A percentile compares a stretch with the other conserved stretches of the same genome.
Conservation (phyloP, 2,113 vertebrate species). For the Mola mola region DNA sequence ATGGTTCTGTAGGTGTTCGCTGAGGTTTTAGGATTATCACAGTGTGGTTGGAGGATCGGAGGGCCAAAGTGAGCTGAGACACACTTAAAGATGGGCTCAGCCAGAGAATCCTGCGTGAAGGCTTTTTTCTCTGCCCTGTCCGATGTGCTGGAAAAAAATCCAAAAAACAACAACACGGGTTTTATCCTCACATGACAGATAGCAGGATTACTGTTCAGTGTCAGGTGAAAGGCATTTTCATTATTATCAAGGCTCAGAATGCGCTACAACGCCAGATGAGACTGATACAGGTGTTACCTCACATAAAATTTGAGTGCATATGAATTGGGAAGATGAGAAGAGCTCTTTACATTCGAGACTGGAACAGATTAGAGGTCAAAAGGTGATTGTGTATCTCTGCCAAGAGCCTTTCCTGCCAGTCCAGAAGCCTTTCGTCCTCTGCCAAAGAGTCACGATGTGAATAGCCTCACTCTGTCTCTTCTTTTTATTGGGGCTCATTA, state of each 20-base stretch:
- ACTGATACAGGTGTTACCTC: too few relatives aligned
- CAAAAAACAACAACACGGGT: too few relatives aligned
- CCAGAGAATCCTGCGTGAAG: too few relatives aligned
- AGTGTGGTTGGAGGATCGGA: constrained; percentile 39
- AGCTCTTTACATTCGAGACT: background rate
- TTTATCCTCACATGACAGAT: constrained; percentile 22
- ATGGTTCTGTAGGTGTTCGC: constrained; percentile 45
- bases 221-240: constrained; percentile 11
- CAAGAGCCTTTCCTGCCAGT: constrained; percentile 19
- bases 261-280: constrained; percentile 4
- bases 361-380: constrained; percentile 24
- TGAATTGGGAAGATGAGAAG: background rate
- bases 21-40: constrained; percentile 61
- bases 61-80: constrained; percentile 38
- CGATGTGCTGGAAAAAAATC: constrained; percentile 14
- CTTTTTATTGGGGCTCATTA: constrained; percentile 52
- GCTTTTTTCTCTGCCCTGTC: constrained; percentile 1
- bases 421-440: constrained; percentile 38
- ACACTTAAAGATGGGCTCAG: too few relatives aligned
- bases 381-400: constrained; percentile 19
- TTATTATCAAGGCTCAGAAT: constrained; percentile 25
- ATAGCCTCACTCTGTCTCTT: constrained; percentile 17
- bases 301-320: too few relatives aligned
- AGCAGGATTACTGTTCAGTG: too few relatives aligned
- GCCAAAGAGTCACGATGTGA: constrained; percentile 42